These are phyloP conservation scores for Spisula subtruncata DNA, from an alignment of 2,888 invertebrate genomes.

Conservation along the genomic window DNA sequence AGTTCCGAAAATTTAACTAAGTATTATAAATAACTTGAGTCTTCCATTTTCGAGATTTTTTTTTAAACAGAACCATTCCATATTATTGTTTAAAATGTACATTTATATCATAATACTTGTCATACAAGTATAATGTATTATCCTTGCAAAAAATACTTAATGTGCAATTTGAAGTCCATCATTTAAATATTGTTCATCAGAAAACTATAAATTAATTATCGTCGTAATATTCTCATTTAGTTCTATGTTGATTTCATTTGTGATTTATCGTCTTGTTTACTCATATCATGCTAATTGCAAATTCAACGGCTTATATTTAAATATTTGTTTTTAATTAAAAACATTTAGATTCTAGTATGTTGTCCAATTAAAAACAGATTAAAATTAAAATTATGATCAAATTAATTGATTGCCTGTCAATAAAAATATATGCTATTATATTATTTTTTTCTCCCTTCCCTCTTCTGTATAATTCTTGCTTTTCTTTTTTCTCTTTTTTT, in stretches of 20 bases:
- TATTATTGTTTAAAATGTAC: neutral
- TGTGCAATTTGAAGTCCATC: constrained; percentile 2
- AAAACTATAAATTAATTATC: neutral
- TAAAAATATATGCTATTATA: neutral
- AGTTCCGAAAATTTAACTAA: neutral
- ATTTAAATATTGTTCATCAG: neutral
- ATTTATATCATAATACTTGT: neutral
- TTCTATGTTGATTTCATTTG: neutral
- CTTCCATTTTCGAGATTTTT: neutral
- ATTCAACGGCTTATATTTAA: neutral
- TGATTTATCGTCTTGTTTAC: constrained; percentile 17
- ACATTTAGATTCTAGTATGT: neutral
- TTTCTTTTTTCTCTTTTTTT: neutral
- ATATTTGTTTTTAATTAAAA: constrained; percentile 7
- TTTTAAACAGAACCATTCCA: neutral
- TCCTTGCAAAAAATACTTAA: neutral
- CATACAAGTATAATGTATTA: neutral
- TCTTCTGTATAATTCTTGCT: neutral
- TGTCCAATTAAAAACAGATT: constrained; percentile 10
- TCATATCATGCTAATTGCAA: neutral
- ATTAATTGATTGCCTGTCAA: neutral
- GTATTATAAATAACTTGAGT: neutral
- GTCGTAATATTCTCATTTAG: neutral
- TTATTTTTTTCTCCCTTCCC: neutral
- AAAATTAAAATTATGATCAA: neutral